phyloP scores from a whole-genome alignment of 2,113 vertebrate genomes.

The Callocephalon fimbriatum region DNA sequence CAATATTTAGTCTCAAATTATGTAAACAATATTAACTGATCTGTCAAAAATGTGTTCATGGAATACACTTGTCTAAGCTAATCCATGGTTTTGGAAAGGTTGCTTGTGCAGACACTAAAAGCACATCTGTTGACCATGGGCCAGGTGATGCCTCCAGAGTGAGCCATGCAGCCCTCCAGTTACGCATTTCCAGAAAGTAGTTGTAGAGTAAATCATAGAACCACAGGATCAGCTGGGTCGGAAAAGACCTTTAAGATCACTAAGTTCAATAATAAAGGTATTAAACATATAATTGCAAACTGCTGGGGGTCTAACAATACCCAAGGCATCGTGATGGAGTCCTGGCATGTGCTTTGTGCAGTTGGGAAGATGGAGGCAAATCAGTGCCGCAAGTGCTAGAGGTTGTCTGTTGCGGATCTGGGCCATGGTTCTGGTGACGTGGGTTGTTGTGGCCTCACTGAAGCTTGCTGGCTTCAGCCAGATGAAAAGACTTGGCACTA shows the following conservation, averaged over 20 bases:
- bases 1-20: not conserved
- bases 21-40: not conserved
- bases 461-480: not conserved
- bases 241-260: not conserved
- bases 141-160: not conserved
- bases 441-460: not conserved
- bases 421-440: not conserved
- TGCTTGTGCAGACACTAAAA: not conserved
- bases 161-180: not conserved
- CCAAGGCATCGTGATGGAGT: not conserved
- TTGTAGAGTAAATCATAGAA: not conserved
- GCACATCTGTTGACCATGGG: not conserved
- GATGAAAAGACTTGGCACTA: accelerated
- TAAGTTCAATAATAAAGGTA: not conserved
- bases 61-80: not conserved
- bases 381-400: not conserved
- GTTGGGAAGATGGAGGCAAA: not conserved
- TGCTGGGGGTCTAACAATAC: not conserved
- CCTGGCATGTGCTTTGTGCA: not conserved
- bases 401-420: no score
- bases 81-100: not conserved
- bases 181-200: not conserved
- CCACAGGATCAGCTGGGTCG: not conserved
- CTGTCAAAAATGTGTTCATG: not conserved
- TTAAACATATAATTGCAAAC: not conserved